Evolutionary conservation across 2,797 vertebrate species (phyloP).

Genomic region (Aeoliscus strigatus): DNA sequence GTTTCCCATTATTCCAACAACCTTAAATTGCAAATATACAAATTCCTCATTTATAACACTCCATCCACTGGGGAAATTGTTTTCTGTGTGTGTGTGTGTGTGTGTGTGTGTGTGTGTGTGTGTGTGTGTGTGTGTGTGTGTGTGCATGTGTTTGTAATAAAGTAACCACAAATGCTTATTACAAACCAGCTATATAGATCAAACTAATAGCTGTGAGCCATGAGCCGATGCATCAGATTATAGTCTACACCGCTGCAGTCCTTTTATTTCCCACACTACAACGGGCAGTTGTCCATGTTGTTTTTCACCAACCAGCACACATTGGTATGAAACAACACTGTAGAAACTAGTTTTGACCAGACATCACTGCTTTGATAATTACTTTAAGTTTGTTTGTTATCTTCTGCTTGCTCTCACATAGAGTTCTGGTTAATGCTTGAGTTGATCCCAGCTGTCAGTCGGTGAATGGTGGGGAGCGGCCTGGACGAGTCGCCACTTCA

Average conservation of each 20-base stretch:
- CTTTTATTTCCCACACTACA: neutral
- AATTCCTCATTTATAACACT: conserved; percentile 1
- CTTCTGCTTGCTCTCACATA: neutral
- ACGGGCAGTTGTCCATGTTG: too few species aligned
- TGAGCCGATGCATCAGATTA: neutral
- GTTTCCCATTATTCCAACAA: neutral
- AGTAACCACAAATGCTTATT: neutral
- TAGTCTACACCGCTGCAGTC: neutral
- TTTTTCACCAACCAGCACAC: neutral
- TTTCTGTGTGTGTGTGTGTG: neutral
- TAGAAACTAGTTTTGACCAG: neutral
- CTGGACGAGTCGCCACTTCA: too few species aligned
- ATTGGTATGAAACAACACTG: neutral
- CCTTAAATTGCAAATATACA: conserved; percentile 14
- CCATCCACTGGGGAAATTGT: neutral
- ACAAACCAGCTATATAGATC: neutral
- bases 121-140: neutral
- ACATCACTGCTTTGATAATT: neutral
- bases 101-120: neutral
- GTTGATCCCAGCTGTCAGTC: too few species aligned
- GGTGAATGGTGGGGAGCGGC: too few species aligned
- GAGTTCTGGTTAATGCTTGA: too few species aligned
- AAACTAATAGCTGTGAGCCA: neutral
- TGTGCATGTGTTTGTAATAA: too few species aligned
- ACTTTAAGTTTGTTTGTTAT: too few species aligned